A percentile compares a stretch with the other conserved stretches of the same genome.
Evolutionary conservation across 2,888 invertebrate species (phyloP).

Genomic region (Sminthurinus aureus): DNA sequence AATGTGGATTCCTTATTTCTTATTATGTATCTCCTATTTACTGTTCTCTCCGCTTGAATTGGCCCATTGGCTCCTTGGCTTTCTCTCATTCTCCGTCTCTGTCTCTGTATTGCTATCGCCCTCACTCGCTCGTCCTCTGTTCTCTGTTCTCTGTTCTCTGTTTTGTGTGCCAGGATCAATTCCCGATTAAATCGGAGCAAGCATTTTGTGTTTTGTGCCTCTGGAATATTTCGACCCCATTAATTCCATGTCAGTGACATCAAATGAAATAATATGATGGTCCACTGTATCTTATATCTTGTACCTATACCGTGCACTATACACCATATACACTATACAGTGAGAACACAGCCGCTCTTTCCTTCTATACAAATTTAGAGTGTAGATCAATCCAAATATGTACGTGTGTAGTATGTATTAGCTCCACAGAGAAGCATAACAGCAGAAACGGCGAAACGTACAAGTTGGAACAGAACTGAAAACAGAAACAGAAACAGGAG

Average conservation of each 20-base stretch:
- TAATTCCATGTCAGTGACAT: slow-evolving; percentile 4
- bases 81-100: too few relatives aligned
- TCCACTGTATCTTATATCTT: background rate
- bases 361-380: too few relatives aligned
- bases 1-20: background rate
- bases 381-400: too few relatives aligned
- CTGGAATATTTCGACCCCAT: background rate
- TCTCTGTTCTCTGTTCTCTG: background rate
- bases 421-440: background rate
- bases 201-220: background rate
- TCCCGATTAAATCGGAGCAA: too few relatives aligned
- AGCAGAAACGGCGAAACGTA: background rate
- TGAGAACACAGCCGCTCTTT: too few relatives aligned
- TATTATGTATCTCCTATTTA: too few relatives aligned
- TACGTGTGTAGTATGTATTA: background rate
- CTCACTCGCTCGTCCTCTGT: background rate
- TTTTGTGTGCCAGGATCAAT: too few relatives aligned
- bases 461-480: background rate
- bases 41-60: too few relatives aligned
- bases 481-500: background rate
- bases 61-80: background rate
- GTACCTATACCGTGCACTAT: background rate
- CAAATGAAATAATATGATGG: slow-evolving; percentile 19
- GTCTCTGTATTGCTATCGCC: background rate
- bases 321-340: slow-evolving; percentile 3